Base-by-base conservation (phyloP, 2,888 invertebrate genomes). In the Anaspis maculata region DNA sequence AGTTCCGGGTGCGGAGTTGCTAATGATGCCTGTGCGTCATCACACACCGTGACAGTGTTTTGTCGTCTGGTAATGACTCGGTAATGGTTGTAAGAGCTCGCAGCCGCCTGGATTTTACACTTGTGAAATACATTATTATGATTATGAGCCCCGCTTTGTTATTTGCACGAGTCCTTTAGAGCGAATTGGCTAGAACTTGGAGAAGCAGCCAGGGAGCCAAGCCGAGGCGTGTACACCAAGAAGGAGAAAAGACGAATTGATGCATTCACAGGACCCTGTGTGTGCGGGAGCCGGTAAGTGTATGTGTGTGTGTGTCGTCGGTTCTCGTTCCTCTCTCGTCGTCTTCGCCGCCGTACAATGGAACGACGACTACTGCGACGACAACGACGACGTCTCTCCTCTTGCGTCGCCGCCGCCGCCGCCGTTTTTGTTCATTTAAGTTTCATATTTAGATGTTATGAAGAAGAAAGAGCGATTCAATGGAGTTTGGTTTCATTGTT, bases 41-140 rank as follows among this genome's bases (percentile, higher is more conserved):
- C 52, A 46, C 47, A 44, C 41, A 45, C 48, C 47, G 48, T 48
- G 46, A 45, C 47, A 51, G 46, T 51, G 49, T 51, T 52, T 52
- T 51, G 51, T 52, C 49, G 49, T 43, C 42, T 43, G 50, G 46
- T 54, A 54, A 55, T 54, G 52, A 54, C 49, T 46, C 48, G 45
- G 51, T 51, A 52, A 52, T 54, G 55, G 50, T 44, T 48, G 52
- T 49, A 49, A 52, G 51, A 48, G 45, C 43, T 43, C 41, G 32
- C 38, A 45, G 44, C 38, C 44, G 42, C 46, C 42, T 40, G 41
- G 49, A 52, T 52, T 52, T 52, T 49, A 48, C 44, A 49, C 45
- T 46, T 38, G 47, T 39, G 46, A 50, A 52, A 51, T 49, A 51
- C 49, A 53, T 51, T 54, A 53, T 51, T 54, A 49, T 51, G 41